A percentile compares a stretch with the other conserved stretches of the same genome.
Evolutionary conservation across 2,113 vertebrate species (phyloP).

Genomic region (Sula dactylatra): DNA sequence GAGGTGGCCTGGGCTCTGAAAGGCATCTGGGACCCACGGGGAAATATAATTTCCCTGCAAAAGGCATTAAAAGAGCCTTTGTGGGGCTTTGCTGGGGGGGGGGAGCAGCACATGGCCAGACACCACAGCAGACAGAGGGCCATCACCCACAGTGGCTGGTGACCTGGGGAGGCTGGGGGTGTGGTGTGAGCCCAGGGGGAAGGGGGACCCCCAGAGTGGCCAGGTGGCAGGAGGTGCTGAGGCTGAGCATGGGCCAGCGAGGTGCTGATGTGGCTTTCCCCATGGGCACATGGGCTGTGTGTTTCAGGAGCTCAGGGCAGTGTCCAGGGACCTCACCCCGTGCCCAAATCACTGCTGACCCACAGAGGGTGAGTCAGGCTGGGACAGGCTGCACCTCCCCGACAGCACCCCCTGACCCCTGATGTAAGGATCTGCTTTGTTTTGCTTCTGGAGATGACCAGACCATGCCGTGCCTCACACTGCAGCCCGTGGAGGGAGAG

Average conservation of each 20-base stretch:
- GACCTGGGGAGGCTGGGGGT: not conserved
- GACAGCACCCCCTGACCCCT: not conserved
- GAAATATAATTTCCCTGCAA: not conserved
- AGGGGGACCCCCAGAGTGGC: not conserved
- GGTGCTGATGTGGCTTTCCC: not conserved
- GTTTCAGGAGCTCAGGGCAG: not conserved
- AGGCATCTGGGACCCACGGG: not conserved
- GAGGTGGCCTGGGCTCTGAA: not conserved
- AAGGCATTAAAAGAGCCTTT: not conserved
- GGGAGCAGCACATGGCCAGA: not conserved
- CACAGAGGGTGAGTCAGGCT: not conserved
- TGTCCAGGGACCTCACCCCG: accelerated
- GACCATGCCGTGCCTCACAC: accelerated
- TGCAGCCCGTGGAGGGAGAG: not conserved
- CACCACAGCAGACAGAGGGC: not conserved
- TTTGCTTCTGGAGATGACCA: not conserved
- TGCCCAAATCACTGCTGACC: not conserved
- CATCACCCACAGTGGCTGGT: not conserved
- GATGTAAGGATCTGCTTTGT: accelerated
- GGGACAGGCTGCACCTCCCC: not conserved
- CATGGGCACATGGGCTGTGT: accelerated
- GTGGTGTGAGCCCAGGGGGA: accelerated
- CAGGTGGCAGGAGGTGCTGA: not conserved
- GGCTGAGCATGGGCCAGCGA: not conserved
- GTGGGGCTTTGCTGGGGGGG: not conserved